Evolutionary conservation across 2,113 vertebrate genomes (phyloP), one percentile per base, ranked within the genome.

Genomic region (Etia nguti): DNA sequence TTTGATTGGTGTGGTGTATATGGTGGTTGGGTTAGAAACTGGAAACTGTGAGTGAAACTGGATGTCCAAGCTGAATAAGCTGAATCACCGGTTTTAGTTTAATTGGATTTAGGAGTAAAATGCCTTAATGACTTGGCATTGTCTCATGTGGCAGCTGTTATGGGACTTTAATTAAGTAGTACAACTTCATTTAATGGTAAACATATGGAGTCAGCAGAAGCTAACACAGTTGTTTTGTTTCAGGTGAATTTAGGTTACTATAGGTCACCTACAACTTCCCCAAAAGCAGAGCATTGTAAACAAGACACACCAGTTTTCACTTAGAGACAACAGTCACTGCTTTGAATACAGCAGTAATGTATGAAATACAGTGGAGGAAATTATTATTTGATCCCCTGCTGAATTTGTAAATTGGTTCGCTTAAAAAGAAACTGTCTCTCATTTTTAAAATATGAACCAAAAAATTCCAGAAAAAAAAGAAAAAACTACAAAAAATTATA

Each of bases 101-200:
- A 82, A 91, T 89, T 81, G 77, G 84, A 59, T 93, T 93, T 82
- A 36, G 26, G 48, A 79, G 57, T 48, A 22, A 88, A 86, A 86
- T 54, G 82, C 80, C 62, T 87, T 84, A 88, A 86, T 92, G 82
- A 87, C 86, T 92, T 94, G 92, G 89, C 92, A 82, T 70, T 79
- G 81, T 89, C 77, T 82, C 26, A 8, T 36, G 41, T 82, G 82
- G 82, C 92, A 92, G 79, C 86, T 91, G 87, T 83, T 86, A 16
- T 34, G 50, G 54, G 54, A 57, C 22, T 82, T 62, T 86, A 86
- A 91, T 89, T 29, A 60, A 73, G 59, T 79, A 81, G 80, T 81
- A 55, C n/a, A 91, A 81, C 83, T 89, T 87, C 68, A 79, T 77
- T 70, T 50, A 41, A 62, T 75, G 55, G 50, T 80, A 50, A 79